Evolutionary conservation across 92 coral and sea anemone species (phyloP).

Genomic region (Scolanthus callimorphus): DNA sequence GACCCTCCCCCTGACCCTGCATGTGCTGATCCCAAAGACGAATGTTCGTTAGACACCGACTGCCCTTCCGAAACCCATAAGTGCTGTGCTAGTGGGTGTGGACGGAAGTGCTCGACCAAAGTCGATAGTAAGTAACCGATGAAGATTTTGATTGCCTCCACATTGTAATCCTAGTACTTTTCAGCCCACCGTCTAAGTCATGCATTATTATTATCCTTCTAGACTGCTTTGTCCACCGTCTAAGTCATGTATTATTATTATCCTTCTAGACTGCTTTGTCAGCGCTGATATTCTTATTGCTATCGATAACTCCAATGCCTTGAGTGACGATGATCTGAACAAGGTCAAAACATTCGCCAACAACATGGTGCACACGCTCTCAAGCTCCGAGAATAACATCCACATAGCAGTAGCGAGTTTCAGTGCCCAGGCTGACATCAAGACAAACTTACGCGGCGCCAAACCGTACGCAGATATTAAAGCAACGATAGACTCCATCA

Average conservation of each 20-base stretch:
- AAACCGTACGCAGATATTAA: conserved; percentile 12
- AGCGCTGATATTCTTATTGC: conserved; percentile 24
- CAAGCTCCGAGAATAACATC: conserved; percentile 29
- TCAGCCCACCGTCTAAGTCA: too few relatives aligned
- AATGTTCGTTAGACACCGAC: conserved; percentile 70
- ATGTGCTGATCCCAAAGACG: conserved; percentile 26
- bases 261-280: too few relatives aligned
- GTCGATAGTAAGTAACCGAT: conserved; percentile 36
- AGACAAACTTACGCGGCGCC: conserved; percentile 18
- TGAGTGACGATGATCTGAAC: conserved; percentile 13
- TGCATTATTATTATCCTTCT: too few relatives aligned
- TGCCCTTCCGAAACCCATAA: conserved; percentile 32
- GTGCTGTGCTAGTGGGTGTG: conserved; percentile 59
- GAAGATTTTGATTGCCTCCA: too few relatives aligned
- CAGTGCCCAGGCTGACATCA: conserved; percentile 4
- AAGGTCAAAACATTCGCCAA: conserved; percentile 19
- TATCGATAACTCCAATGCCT: conserved; percentile 20
- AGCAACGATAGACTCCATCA: background rate
- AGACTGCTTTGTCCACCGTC: too few relatives aligned
- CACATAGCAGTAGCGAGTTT: conserved; percentile 10
- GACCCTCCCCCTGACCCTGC: conserved; percentile 16
- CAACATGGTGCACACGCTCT: conserved; percentile 5
- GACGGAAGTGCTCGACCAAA: conserved; percentile 48
- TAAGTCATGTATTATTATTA: too few relatives aligned
- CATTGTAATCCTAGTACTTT: too few relatives aligned